Evolutionary conservation across 1,140 invertebrate genomes (phyloP).

Genomic region (Drosophila truncata): DNA sequence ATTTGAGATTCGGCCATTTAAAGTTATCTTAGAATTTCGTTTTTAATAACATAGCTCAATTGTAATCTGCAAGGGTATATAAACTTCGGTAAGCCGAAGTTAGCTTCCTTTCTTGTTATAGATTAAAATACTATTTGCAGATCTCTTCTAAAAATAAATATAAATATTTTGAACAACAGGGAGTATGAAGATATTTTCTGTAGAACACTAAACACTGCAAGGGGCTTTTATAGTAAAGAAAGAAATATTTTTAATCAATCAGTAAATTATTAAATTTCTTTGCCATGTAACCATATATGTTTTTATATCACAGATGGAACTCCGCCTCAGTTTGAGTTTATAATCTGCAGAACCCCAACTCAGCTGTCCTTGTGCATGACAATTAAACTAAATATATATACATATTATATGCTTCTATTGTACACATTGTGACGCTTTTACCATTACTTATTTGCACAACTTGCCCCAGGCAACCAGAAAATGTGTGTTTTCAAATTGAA

Average conservation of each 20-base stretch:
- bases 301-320: not conserved
- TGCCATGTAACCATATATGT: not conserved
- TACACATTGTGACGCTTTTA: constrained; percentile 6
- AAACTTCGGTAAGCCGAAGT: too few relatives aligned
- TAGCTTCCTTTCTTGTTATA: too few relatives aligned
- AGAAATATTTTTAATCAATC: too few relatives aligned
- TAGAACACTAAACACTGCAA: not conserved
- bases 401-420: not conserved
- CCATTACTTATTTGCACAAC: not conserved
- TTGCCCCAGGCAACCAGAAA: constrained; percentile 5
- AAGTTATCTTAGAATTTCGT: too few relatives aligned
- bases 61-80: too few relatives aligned
- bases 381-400: not conserved
- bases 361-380: not conserved
- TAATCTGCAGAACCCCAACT: not conserved
- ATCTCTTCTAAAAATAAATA: not conserved
- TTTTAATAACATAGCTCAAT: too few relatives aligned
- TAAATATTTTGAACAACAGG: not conserved
- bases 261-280: not conserved
- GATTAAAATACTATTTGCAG: not conserved
- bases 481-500: constrained; percentile 20
- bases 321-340: not conserved
- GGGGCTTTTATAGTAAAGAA: not conserved
- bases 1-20: too few relatives aligned
- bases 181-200: not conserved